These are phyloP conservation scores for Pogonognathellus flavescens DNA, from an alignment of 1,140 invertebrate species.

Conservation along the genomic window DNA sequence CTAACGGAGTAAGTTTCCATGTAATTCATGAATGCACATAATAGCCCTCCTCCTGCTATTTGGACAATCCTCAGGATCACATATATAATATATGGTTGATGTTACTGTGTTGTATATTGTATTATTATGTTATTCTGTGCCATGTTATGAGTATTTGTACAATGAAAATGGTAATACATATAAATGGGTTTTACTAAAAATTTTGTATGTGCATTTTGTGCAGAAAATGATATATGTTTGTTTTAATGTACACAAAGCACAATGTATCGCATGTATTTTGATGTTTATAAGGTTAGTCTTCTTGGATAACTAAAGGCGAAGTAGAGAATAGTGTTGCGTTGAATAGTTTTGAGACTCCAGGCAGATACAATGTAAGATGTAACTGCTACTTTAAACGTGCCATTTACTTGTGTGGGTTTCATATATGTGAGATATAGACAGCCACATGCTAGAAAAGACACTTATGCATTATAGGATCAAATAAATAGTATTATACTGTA, in stretches of 20 bases:
- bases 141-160: too few species aligned
- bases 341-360: conserved; percentile 12
- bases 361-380: neutral
- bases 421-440: too few species aligned
- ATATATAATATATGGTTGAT: conserved; percentile 3
- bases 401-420: too few species aligned
- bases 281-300: neutral
- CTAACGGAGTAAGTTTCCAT: conserved; percentile 40
- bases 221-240: neutral
- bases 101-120: neutral
- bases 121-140: neutral
- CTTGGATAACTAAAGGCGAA: neutral
- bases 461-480: too few species aligned
- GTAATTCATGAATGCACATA: conserved; percentile 43
- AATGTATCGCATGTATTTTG: neutral
- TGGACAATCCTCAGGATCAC: conserved; percentile 28
- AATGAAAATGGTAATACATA: conserved; percentile 3
- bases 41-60: conserved; percentile 47
- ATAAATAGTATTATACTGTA: too few species aligned
- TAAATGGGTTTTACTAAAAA: neutral
- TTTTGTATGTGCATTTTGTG: neutral
- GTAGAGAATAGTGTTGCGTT: neutral
- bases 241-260: neutral
- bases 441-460: too few species aligned
- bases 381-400: too few species aligned